Base-by-base conservation (phyloP, 2,888 invertebrate genomes). In the Thecocarcelia acutangulata region DNA sequence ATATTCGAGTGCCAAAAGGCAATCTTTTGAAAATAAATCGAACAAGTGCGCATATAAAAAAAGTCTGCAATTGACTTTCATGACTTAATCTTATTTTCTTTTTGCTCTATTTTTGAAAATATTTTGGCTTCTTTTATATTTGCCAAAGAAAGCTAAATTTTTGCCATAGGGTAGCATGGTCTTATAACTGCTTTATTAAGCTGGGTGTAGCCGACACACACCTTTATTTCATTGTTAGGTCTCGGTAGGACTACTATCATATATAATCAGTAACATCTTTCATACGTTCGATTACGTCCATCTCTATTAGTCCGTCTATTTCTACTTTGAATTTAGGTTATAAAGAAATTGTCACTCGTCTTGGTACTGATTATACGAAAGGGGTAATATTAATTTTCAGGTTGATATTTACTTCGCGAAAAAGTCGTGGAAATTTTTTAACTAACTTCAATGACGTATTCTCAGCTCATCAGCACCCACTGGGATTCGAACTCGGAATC, bases 81-180 rank as follows among this genome's bases (percentile, higher is more conserved):
- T 2, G 12, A 12, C 12, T 48, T 19, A 48, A 19, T 15, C 17
- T 48, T 3, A 48, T 48, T 19, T 48, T n/a, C n/a, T n/a, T n/a
- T n/a, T n/a, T n/a, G n/a, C n/a, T 48, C 48, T 0, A 48, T 48
- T 19, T 48, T 48, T 48, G 48, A 48, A 48, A 48, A 48, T 48
- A 42, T n/a, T 42, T 1, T 42, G 4, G 42, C 42, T 42, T 42
- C 42, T 2, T n/a, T 19, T 19, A 48, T 48, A 1, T 48, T 48
- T 0, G 48, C 21, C 9, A 48, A 19, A 1, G 48, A 48, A 12
- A 48, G 48, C 19, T 48, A 17, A 8, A 48, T 48, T 19, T 48
- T 48, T 19, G 48, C 17, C 48, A 48, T 48, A 8, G 48, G 48
- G 19, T 4, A 48, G 13, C 17, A 48, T 8, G 17, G 48, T 13